Evolutionary conservation across 2,888 invertebrate genomes (phyloP), one percentile per base, ranked within the genome.

Genomic region (Dusona sp.): DNA sequence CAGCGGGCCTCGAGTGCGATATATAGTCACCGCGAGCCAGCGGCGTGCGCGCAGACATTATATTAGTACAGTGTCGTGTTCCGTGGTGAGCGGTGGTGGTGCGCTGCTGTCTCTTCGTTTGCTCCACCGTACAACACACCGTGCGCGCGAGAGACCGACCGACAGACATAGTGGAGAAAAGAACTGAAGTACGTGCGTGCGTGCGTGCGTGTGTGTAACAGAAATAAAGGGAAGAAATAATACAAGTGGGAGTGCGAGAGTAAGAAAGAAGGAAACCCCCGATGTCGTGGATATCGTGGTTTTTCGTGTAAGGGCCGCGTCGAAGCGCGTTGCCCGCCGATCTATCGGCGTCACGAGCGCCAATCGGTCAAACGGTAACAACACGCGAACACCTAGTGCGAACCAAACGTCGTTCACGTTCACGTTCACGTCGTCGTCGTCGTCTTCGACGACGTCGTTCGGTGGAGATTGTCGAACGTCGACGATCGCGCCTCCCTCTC

Each of bases 21-120:
- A 92, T 92, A 92, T 90, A 92, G 92, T 92, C 89, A 92, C 91
- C 90, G 90, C 88, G 91, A 91, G 91, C 89, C 91, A 92, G 93
- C 93, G 93, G 93, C 93, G 93, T 93, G 93, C 92, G 90, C 93
- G 93, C 92, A 92, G 93, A 91, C 93, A 92, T 88, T 93, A 87
- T 65, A 68, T 80, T 89, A 90, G 89, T 91, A 90, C 89, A 83
- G 87, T 86, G 84, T 88, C 79, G 86, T 89, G 87, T 87, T 86
- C 86, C 80, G 88, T 85, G 92, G 87, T 91, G 86, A 83, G 86
- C 83, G 87, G 89, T 88, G 88, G 86, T 86, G 83, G 85, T 87
- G 86, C 51, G 57, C 82, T 75, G 82, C 83, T 79, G 79, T 87
- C 74, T 78, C 48, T 79, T 79, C 68, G 79, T 79, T 78, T 79